Evolutionary conservation across 2,797 vertebrate genomes (phyloP).

Genomic region (Parotocinclus haroldoi): DNA sequence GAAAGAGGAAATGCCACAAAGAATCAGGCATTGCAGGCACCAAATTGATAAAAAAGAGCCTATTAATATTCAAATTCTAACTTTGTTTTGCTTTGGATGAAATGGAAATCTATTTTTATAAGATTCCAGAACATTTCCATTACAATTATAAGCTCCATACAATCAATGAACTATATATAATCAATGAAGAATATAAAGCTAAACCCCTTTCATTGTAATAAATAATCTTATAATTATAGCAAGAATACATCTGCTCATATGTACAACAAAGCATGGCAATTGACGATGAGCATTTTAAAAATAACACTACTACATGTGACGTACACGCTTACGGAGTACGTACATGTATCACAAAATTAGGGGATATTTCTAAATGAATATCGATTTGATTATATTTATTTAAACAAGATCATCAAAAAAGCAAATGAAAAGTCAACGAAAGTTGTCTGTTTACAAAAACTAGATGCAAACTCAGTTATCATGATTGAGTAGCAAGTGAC

Average conservation of each 20-base stretch:
- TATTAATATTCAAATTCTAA: slow-evolving; percentile 27
- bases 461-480: too few species aligned
- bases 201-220: slow-evolving; percentile 17
- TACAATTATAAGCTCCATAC: slow-evolving; percentile 21
- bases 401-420: too few species aligned
- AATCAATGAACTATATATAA: slow-evolving; percentile 1
- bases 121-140: slow-evolving; percentile 29
- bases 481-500: too few species aligned
- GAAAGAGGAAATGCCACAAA: neutral
- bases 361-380: too few species aligned
- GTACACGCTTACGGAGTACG: too few species aligned
- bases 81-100: slow-evolving; percentile 26
- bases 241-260: slow-evolving; percentile 19
- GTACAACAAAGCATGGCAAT: slow-evolving; percentile 11
- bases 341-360: too few species aligned
- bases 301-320: too few species aligned
- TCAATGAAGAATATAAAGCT: too few species aligned
- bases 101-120: slow-evolving; percentile 20
- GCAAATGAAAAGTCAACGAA: too few species aligned
- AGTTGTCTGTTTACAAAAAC: too few species aligned
- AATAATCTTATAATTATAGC: slow-evolving; percentile 28
- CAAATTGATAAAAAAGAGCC: slow-evolving; percentile 16
- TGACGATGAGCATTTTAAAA: neutral
- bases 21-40: slow-evolving; percentile 5
- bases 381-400: too few species aligned